Base-by-base conservation (phyloP, 2,797 vertebrate species). In the Echiichthys vipera region DNA sequence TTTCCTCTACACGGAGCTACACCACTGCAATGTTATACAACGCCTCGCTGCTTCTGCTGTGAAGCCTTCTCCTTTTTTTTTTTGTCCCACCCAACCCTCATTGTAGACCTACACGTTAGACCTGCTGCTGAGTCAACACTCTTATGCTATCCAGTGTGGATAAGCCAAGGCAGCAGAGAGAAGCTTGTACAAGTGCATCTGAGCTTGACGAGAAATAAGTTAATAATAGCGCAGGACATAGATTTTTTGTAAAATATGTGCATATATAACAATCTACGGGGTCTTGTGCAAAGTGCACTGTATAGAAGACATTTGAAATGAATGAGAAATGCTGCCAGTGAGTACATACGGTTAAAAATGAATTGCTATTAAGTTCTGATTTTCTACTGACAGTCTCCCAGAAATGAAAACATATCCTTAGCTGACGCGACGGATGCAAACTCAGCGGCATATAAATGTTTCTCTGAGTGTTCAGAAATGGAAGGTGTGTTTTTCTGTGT, bases 1-100 rank as follows among this genome's bases (percentile, higher is more conserved):
- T 43, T 55, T 55, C 73, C 74, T 47, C 18, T 73, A 70, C 62
- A 37, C 6, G 8, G 59, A 69, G 71, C 64, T 63, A 59, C 2
- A 18, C 58, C 84, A 54, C 87, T 39, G 86, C 90, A 91, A 73
- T 86, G 85, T 92, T 90, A 92, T 47, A 87, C 87, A 91, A 91
- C 69, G 20, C 63, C 70, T 64, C 67, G 34, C 83, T 54, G 51
- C 25, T 61, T 66, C 70, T 68, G 64, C 77, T 24, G 62, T 39
- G 61, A 70, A 74, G 62, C 53, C 36, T 39, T 75, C 73, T 72
- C 47, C 34, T 42, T 64, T 71, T 66, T 82, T 78, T 83, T 66
- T 82, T 78, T 83, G 74, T 76, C 70, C 66, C 55, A 40, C 25
- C 47, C 55, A 40, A 24, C 47, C 34, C 29, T 54, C 20, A 20